phyloP scores from a whole-genome alignment of 2,113 vertebrate species.

The Nothocercus nigrocapillus region DNA sequence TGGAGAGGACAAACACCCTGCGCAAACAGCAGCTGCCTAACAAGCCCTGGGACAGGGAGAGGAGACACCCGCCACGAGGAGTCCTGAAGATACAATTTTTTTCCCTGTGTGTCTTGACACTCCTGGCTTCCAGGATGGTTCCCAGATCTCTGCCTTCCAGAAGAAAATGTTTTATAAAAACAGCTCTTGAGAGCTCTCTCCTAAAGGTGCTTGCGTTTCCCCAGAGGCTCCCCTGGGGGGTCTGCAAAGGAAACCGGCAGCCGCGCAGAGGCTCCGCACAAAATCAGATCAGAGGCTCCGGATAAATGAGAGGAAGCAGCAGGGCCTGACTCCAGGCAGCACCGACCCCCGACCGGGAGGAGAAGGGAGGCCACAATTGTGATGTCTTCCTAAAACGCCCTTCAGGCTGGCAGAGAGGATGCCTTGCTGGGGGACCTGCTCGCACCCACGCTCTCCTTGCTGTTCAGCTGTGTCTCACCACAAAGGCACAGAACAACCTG shows the following conservation, averaged over 20 bases:
- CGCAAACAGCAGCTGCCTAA: neutral
- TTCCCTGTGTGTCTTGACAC: neutral
- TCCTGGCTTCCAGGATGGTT: neutral
- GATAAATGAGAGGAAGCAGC: neutral
- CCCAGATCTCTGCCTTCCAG: neutral
- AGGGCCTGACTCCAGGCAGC: too few relatives aligned
- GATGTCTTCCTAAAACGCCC: too few relatives aligned
- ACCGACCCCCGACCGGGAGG: too few relatives aligned
- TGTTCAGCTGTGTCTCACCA: neutral
- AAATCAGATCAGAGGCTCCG: too few relatives aligned
- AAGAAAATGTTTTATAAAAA: neutral
- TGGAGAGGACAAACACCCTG: neutral
- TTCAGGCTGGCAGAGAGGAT: too few relatives aligned
- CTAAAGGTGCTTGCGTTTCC: neutral
- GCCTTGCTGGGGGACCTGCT: too few relatives aligned
- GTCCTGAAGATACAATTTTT: neutral
- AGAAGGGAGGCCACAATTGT: too few relatives aligned
- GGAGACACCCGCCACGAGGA: too few relatives aligned
- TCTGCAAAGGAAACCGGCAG: neutral
- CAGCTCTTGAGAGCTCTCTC: neutral
- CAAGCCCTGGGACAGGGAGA: neutral
- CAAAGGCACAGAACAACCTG: neutral
- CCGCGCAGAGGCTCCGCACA: neutral
- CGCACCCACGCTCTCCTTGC: neutral
- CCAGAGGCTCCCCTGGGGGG: rapidly evolving